Percentiles rank a stretch among this genome's conserved stretches.
Evolutionary conservation across 2,888 invertebrate genomes (phyloP).

Genomic region (Rhorus exstirpatorius): DNA sequence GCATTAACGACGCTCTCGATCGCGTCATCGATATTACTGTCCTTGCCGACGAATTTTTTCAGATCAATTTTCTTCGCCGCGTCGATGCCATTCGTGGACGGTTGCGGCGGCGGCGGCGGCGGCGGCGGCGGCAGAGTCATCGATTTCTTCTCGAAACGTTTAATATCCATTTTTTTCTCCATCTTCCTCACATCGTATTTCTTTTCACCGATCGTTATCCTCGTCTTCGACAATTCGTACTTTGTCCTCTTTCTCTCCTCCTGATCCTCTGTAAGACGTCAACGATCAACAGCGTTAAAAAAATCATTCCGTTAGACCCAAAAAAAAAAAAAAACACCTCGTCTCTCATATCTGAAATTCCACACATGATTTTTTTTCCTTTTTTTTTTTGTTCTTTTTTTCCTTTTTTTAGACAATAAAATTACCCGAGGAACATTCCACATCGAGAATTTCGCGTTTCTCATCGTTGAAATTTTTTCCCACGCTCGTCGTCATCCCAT

Average conservation of each 20-base stretch:
- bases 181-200: slow-evolving; percentile 68
- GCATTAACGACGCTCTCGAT: slow-evolving; percentile 88
- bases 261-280: slow-evolving; percentile 80
- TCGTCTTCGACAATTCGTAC: slow-evolving; percentile 61
- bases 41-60: slow-evolving; percentile 82
- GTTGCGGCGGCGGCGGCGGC: slow-evolving; percentile 36
- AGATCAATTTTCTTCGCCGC: slow-evolving; percentile 75
- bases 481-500: slow-evolving; percentile 69
- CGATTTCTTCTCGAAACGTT: slow-evolving; percentile 72
- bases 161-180: slow-evolving; percentile 71
- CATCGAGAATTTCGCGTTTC: slow-evolving; percentile 75
- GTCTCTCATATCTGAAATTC: slow-evolving; percentile 57
- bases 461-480: slow-evolving; percentile 81
- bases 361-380: slow-evolving; percentile 34
- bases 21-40: slow-evolving; percentile 87
- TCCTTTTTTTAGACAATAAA: slow-evolving; percentile 54
- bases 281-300: slow-evolving; percentile 55
- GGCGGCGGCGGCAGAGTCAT: no score
- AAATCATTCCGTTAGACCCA: slow-evolving; percentile 50
- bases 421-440: slow-evolving; percentile 69
- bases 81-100: slow-evolving; percentile 79
- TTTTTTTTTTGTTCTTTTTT: slow-evolving; percentile 18
- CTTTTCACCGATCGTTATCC: slow-evolving; percentile 42
- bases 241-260: slow-evolving; percentile 80
- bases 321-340: no score